phyloP scores from a whole-genome alignment of 2,113 vertebrate genomes.

The Crotophaga sulcirostris region DNA sequence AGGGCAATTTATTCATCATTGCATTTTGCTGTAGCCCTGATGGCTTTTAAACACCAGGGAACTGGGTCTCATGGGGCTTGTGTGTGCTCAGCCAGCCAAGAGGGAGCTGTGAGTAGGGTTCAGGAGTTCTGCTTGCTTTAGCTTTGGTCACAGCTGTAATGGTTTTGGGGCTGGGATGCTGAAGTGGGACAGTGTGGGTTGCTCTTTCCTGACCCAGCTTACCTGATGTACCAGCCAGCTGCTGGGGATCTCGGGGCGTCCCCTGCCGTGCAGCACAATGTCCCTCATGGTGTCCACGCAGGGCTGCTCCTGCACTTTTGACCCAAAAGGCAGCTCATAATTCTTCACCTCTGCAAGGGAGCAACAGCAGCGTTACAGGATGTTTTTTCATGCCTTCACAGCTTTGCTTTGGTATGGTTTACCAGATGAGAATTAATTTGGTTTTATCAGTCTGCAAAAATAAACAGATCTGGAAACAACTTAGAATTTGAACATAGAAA shows the following conservation, averaged over 20 bases:
- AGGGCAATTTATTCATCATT: neutral
- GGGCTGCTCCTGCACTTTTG: constrained; percentile 86
- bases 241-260: constrained; percentile 84
- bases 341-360: constrained; percentile 81
- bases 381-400: neutral
- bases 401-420: neutral
- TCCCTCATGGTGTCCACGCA: constrained; percentile 92
- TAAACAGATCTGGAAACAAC: neutral
- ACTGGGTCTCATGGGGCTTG: neutral
- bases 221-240: constrained; percentile 85
- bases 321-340: constrained; percentile 87
- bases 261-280: constrained; percentile 86
- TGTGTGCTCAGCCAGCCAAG: neutral
- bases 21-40: neutral
- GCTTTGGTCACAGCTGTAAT: neutral
- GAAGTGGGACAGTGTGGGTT: neutral
- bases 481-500: neutral
- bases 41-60: neutral
- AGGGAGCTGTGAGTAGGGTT: neutral
- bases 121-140: neutral
- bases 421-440: neutral
- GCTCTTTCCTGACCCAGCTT: neutral
- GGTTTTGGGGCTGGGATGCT: neutral
- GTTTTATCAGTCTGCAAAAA: neutral
- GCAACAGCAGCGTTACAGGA: neutral